phyloP scores from a whole-genome alignment of 2,888 invertebrate species.

The Synanthedon formicaeformis region DNA sequence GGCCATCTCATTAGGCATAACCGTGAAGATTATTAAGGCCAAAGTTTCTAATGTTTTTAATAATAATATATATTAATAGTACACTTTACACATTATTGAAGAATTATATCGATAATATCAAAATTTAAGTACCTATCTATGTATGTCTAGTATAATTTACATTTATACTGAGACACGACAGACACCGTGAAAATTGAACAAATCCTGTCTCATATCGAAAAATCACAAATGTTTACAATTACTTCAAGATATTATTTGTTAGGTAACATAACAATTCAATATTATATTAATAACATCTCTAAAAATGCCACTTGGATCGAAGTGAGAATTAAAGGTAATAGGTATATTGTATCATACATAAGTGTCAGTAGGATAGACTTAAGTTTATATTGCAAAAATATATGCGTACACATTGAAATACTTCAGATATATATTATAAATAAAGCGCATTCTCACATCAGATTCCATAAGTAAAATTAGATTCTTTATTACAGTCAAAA shows the following conservation, averaged over 20 bases:
- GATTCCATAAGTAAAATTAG: constrained; percentile 31
- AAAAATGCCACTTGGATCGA: too few relatives aligned
- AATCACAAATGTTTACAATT: too few relatives aligned
- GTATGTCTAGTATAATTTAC: constrained; percentile 1
- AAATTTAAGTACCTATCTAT: constrained; percentile 48
- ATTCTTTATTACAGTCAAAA: constrained; percentile 6
- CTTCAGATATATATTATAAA: constrained; percentile 20
- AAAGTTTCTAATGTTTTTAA: constrained; percentile 33
- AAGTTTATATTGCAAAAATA: not conserved
- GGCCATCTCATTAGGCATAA: constrained; percentile 37
- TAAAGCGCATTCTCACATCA: not conserved
- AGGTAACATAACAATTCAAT: too few relatives aligned
- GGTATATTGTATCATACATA: too few relatives aligned
- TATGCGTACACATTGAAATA: constrained; percentile 25
- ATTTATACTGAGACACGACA: too few relatives aligned
- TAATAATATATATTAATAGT: not conserved
- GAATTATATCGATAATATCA: constrained; percentile 36
- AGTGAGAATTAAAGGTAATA: too few relatives aligned
- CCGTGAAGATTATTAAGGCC: constrained; percentile 34
- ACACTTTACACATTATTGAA: constrained; percentile 15
- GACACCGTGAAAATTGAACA: too few relatives aligned
- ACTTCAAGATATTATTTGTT: too few relatives aligned
- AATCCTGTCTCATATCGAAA: too few relatives aligned
- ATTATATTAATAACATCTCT: too few relatives aligned
- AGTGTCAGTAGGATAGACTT: not conserved